Base-by-base conservation (phyloP, 2,113 vertebrate genomes). In the Dascyllus trimaculatus region DNA sequence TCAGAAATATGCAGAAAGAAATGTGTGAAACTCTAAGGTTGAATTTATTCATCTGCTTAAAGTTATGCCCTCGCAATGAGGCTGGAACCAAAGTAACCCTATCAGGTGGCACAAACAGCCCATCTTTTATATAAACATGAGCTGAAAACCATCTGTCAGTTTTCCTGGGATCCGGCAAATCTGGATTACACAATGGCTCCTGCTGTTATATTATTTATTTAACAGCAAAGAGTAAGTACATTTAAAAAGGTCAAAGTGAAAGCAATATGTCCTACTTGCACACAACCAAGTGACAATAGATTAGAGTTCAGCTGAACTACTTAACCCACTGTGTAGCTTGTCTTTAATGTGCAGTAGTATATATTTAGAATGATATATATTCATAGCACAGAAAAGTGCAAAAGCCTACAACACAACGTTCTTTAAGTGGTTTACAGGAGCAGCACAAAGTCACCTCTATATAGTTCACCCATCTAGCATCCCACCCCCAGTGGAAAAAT, bases 361-460 rank as follows among this genome's bases (percentile, higher is more conserved):
- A 10, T 17, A 35, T 38, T 61, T 45, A 26, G 5, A 46, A 35
- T 4, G 8, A 1, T 5, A 15, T 25, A 29, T 6, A 38, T 48
- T 8, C 24, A n/a, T 22, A 81, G 19, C 46, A 2, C 32, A 81
- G 35, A 58, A 54, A 52, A 46, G 22, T 5, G 60, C 19, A 60
- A 5, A 53, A 60, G 6, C 15, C 48, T 25, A 8, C 14, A 53
- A 22, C 26, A 32, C 2, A 19, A 82, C 71, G 11, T 54, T 67
- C 19, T 69, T 5, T 15, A 70, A 85, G 45, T 57, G 59, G 43
- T 79, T 49, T 53, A 65, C 17, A 59, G 62, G 40, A 65, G n/a
- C 35, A 66, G 63, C 57, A 80, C 61, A 84, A 86, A 80, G 72
- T 89, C 72, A 68, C 51, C 29, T 79, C 40, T 81, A 69, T 83